These are phyloP conservation scores for Seriola aureovittata DNA, from an alignment of 2,113 vertebrate species.

Conservation along the genomic window DNA sequence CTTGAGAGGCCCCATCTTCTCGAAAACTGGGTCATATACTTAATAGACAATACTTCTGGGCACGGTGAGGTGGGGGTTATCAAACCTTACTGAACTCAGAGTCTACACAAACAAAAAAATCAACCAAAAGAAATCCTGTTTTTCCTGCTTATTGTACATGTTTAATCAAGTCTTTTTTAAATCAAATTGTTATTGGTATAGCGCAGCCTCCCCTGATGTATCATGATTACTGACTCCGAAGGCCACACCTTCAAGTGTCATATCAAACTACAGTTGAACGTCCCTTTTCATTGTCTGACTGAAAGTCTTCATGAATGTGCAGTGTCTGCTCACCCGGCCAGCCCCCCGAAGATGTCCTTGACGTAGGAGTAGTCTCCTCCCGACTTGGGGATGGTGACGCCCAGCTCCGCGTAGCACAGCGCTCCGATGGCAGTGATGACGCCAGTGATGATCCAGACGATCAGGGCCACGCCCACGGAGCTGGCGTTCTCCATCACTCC, in stretches of 20 bases:
- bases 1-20: constrained; percentile 19
- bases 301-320: background rate
- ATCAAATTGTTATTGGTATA: no score
- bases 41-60: background rate
- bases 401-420: constrained; percentile 93
- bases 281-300: background rate
- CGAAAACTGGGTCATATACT: constrained; percentile 26
- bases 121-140: no score
- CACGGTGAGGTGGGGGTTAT: background rate
- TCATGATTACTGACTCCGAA: background rate
- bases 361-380: constrained; percentile 95
- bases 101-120: no score
- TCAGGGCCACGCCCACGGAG: constrained; percentile 90
- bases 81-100: background rate
- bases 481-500: constrained; percentile 93
- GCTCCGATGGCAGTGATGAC: constrained; percentile 93
- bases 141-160: background rate
- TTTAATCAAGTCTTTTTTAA: no score
- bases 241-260: background rate
- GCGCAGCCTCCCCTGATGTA: background rate
- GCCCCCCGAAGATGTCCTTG: constrained; percentile 94
- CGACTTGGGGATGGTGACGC: constrained; percentile 95
- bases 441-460: constrained; percentile 93
- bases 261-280: background rate
- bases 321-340: constrained; percentile 88